These are phyloP conservation scores for Tympanuchus pallidicinctus DNA, from an alignment of 2,113 vertebrate species.

Conservation along the genomic window DNA sequence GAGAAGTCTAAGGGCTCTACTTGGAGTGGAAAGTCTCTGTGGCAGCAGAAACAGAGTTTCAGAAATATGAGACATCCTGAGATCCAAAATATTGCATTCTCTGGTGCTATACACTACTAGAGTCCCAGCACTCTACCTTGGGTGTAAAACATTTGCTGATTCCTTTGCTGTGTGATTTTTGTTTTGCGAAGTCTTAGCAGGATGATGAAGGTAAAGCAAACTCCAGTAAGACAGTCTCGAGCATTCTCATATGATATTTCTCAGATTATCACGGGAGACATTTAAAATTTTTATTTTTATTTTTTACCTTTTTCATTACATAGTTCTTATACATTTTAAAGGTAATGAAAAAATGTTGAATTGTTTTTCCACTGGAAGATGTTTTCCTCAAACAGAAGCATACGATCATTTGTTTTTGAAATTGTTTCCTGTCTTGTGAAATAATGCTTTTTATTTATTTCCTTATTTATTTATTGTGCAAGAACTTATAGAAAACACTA, in stretches of 20 bases:
- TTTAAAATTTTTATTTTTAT: background rate
- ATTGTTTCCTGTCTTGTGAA: background rate
- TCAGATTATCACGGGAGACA: background rate
- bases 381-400: background rate
- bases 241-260: background rate
- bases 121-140: background rate
- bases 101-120: background rate
- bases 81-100: background rate
- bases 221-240: background rate
- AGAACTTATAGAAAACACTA: background rate
- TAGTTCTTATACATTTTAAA: background rate
- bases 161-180: background rate
- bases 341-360: slow-evolving; percentile 29
- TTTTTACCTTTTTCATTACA: background rate
- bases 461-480: background rate
- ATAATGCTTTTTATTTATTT: background rate
- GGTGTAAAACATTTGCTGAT: background rate
- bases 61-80: background rate
- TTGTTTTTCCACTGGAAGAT: background rate
- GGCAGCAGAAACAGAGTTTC: background rate
- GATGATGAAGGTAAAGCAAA: background rate
- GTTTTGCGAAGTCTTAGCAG: background rate
- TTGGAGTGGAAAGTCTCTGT: background rate
- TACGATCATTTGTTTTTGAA: background rate
- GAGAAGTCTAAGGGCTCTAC: background rate